Conservation (phyloP, 2,888 invertebrate species). For the Lepidocyrtoides sp. region DNA sequence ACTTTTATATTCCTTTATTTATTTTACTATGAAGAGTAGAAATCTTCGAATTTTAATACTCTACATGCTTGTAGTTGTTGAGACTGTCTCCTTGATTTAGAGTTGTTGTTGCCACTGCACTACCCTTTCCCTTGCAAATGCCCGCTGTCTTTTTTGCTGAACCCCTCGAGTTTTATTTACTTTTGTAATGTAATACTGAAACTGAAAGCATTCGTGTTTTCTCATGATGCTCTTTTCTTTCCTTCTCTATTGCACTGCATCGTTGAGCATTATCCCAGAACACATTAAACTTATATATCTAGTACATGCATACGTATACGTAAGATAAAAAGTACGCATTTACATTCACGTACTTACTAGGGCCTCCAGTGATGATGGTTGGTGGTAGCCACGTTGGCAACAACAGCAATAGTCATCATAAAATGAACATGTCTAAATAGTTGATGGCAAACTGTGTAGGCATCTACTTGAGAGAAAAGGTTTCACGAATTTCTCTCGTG, state of each 20-base stretch:
- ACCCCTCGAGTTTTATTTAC: slow-evolving; percentile 67
- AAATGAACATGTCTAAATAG: slow-evolving; percentile 40
- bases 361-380: background rate
- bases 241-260: background rate
- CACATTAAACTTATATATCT: too few relatives aligned
- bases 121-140: background rate
- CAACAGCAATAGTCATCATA: slow-evolving; percentile 30
- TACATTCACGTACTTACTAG: background rate
- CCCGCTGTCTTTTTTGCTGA: slow-evolving; percentile 34
- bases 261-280: too few relatives aligned
- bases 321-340: background rate
- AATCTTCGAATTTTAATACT: slow-evolving; percentile 17
- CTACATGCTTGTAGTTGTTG: background rate
- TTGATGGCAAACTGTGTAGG: slow-evolving; percentile 34
- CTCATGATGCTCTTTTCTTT: slow-evolving; percentile 3
- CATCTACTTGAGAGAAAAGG: background rate
- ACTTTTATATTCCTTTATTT: too few relatives aligned
- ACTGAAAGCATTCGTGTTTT: slow-evolving; percentile 35
- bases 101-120: background rate
- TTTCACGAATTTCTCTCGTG: slow-evolving; percentile 28
- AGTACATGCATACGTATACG: too few relatives aligned
- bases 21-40: background rate
- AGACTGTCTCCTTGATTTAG: background rate
- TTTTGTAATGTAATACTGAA: slow-evolving; percentile 67
- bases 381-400: background rate